Conservation (phyloP, 2,113 vertebrate species). For the Clupea harengus region DNA sequence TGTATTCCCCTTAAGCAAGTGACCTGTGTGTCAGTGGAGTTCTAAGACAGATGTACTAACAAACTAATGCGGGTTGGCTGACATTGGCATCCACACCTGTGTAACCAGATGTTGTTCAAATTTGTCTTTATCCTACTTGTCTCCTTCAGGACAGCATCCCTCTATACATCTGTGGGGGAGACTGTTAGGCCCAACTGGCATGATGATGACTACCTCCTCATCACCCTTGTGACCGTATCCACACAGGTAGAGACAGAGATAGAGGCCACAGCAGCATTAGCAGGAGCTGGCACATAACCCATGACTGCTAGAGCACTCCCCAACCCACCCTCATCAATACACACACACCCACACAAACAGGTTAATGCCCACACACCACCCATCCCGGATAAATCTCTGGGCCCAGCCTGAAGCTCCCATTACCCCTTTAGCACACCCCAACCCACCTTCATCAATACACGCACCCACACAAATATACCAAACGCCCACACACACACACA, state of each 20-base stretch:
- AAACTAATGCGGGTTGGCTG: background rate
- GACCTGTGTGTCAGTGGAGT: background rate
- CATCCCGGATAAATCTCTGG: too few relatives aligned
- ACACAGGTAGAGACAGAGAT: background rate
- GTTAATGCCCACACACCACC: too few relatives aligned
- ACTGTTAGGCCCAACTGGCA: background rate
- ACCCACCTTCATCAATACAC: background rate
- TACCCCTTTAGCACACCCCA: background rate
- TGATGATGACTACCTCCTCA: background rate
- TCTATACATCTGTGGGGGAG: background rate
- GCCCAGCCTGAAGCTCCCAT: background rate
- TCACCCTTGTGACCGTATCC: background rate
- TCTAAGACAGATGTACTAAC: background rate
- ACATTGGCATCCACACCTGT: background rate
- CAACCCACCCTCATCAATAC: too few relatives aligned
- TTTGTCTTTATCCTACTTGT: background rate
- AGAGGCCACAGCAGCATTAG: background rate
- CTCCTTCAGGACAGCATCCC: background rate
- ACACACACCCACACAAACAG: too few relatives aligned
- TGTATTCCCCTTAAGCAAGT: background rate
- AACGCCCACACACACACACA: background rate
- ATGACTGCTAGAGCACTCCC: too few relatives aligned
- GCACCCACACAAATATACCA: background rate
- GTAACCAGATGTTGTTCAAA: background rate
- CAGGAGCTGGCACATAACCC: too few relatives aligned